Percentiles rank a stretch among this genome's conserved stretches.
Evolutionary conservation across 2,797 vertebrate species (phyloP).

Genomic region (Poeciliopsis presidionis): DNA sequence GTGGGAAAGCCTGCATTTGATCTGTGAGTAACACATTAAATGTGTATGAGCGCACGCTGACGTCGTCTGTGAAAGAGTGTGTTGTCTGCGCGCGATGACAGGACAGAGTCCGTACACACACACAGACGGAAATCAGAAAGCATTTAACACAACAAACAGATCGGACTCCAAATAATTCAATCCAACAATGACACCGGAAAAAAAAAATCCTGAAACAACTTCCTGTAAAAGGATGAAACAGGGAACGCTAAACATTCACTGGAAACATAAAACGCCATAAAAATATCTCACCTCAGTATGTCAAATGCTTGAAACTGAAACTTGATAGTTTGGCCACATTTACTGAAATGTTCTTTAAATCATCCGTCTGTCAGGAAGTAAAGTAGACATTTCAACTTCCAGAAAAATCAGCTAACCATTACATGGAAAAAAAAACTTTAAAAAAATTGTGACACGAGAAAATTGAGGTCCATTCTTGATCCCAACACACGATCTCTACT

Average conservation of each 20-base stretch:
- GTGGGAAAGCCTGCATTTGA: conserved; percentile 65
- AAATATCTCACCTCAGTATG: not conserved
- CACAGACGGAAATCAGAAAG: conserved; percentile 52
- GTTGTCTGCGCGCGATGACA: conserved; percentile 31
- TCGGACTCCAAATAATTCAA: conserved; percentile 43
- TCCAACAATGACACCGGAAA: conserved; percentile 25
- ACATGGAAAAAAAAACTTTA: not conserved
- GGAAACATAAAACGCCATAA: not conserved
- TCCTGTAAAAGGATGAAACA: not conserved
- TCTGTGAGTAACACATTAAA: conserved; percentile 69
- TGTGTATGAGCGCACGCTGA: conserved; percentile 47
- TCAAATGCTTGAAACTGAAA: not conserved
- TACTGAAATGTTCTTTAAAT: not conserved
- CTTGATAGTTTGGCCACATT: not conserved
- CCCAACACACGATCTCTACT: not conserved
- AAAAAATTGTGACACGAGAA: not conserved
- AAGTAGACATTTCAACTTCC: not conserved
- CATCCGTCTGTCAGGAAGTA: not conserved
- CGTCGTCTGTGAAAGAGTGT: conserved; percentile 16
- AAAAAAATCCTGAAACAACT: conserved; percentile 9
- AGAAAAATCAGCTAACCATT: not conserved
- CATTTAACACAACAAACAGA: conserved; percentile 42
- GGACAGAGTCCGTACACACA: conserved; percentile 27
- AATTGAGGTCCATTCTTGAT: not conserved
- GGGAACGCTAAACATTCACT: not conserved